These are phyloP conservation scores for Spongilla lacustris DNA, from an alignment of 37 sponge, comb jelly and placozoan species.

Conservation along the genomic window DNA sequence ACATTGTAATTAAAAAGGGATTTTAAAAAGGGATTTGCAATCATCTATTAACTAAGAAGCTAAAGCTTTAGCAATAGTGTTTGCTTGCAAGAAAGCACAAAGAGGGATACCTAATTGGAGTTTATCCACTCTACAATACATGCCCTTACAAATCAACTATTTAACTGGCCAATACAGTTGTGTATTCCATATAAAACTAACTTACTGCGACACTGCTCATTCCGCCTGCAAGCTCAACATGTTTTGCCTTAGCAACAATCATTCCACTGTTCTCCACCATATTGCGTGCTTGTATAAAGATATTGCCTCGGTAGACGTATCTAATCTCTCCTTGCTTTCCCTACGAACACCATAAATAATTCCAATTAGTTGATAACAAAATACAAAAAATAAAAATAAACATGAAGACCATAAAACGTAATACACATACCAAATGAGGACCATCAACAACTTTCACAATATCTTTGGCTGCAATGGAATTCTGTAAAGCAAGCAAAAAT, in stretches of 20 bases:
- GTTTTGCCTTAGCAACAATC: conserved; percentile 81
- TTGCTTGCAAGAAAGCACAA: too few species aligned
- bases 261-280: conserved; percentile 92
- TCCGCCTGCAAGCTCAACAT: conserved; percentile 88
- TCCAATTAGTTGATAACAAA: conserved; percentile 32
- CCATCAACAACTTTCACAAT: conserved; percentile 82
- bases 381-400: too few species aligned
- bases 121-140: too few species aligned
- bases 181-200: neutral
- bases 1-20: too few species aligned
- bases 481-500: conserved; percentile 19
- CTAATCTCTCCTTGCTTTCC: conserved; percentile 91
- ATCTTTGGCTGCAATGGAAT: conserved; percentile 76
- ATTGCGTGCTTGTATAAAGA: conserved; percentile 78
- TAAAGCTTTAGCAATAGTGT: too few species aligned
- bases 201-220: conserved; percentile 33
- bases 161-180: too few species aligned
- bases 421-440: conserved; percentile 72
- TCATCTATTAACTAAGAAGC: too few species aligned
- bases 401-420: too few species aligned
- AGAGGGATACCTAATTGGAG: too few species aligned
- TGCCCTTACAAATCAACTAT: too few species aligned
- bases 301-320: conserved; percentile 85
- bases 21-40: too few species aligned
- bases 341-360: conserved; percentile 11